These are phyloP conservation scores for Tinea trinotella DNA, from an alignment of 2,888 invertebrate genomes.

Conservation along the genomic window DNA sequence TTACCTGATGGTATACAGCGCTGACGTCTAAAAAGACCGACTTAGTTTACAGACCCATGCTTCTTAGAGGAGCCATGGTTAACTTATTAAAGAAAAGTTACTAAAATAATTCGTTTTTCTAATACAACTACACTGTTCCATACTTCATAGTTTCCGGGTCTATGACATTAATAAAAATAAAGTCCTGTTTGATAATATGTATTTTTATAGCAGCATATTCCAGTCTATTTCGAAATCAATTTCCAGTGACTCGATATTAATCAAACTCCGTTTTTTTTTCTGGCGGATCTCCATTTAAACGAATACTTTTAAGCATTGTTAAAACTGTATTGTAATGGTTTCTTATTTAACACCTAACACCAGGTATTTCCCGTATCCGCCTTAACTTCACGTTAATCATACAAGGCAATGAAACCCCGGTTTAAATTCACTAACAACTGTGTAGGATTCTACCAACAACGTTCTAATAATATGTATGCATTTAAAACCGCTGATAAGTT, in stretches of 20 bases:
- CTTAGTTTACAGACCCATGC: no score
- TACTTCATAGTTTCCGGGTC: no score
- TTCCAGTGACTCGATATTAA: not conserved
- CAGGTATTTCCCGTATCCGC: conserved; percentile 35
- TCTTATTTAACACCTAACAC: conserved; percentile 21
- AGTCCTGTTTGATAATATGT: not conserved
- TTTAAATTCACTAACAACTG: not conserved
- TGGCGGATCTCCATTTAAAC: conserved; percentile 24
- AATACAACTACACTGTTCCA: no score
- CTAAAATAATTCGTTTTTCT: no score
- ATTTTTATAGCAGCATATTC: not conserved
- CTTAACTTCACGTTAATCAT: conserved; percentile 9
- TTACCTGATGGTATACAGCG: no score
- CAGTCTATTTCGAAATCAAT: no score
- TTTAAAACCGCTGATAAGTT: not conserved
- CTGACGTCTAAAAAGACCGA: no score
- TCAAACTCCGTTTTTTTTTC: not conserved
- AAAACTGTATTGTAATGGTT: conserved; percentile 23
- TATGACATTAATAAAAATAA: no score
- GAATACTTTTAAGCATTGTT: conserved; percentile 21
- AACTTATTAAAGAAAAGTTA: no score
- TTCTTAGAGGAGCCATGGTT: no score
- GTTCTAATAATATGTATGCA: not conserved
- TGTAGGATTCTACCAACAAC: not conserved
- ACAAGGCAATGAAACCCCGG: conserved; percentile 18